phyloP scores from a whole-genome alignment of 2,888 invertebrate genomes.

The Acanthosepion pharaonis region DNA sequence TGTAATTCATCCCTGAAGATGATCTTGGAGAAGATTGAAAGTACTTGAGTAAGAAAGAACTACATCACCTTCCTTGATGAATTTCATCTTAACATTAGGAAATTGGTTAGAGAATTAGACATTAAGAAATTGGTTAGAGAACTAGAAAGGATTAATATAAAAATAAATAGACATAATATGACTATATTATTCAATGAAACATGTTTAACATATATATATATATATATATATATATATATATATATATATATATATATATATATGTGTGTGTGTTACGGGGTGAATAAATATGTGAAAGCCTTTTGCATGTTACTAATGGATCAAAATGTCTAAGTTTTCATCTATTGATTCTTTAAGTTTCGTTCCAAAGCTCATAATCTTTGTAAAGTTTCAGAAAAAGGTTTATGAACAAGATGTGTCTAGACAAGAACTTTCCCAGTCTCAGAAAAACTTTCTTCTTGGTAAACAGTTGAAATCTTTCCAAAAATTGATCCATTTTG shows the following conservation, averaged over 20 bases:
- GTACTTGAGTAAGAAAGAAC: too few species aligned
- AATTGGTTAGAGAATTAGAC: too few species aligned
- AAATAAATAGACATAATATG: too few species aligned
- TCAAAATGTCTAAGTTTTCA: not conserved
- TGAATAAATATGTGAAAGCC: not conserved
- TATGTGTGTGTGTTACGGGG: not conserved
- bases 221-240: not conserved
- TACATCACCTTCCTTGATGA: too few species aligned
- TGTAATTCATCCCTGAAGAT: too few species aligned
- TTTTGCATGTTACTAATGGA: not conserved
- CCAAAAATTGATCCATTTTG: not conserved
- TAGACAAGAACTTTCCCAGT: not conserved
- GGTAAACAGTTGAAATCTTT: not conserved
- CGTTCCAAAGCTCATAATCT: not conserved
- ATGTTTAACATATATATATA: not conserved
- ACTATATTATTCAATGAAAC: too few species aligned
- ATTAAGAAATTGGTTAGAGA: too few species aligned
- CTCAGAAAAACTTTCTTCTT: not conserved
- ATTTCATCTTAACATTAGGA: too few species aligned
- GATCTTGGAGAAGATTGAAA: too few species aligned
- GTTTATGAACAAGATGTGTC: not conserved
- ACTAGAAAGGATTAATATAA: too few species aligned
- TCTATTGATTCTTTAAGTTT: not conserved
- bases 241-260: too few species aligned
- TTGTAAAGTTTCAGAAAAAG: not conserved